A percentile compares a stretch with the other conserved stretches of the same genome.
Conservation (phyloP, 2,113 vertebrate species). For the Vidua chalybeata region DNA sequence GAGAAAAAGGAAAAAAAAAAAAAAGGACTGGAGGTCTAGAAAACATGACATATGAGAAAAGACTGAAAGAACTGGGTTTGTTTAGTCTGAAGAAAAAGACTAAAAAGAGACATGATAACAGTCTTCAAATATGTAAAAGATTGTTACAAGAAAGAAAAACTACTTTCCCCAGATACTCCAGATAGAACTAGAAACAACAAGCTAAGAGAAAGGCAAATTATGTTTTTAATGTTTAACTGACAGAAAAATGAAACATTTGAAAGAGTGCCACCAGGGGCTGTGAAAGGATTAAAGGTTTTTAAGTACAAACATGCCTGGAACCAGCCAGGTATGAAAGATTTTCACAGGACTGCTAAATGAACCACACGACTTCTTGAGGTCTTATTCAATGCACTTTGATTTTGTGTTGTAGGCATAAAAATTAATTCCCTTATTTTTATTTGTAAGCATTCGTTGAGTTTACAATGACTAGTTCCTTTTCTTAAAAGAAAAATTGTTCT, state of each 20-base stretch:
- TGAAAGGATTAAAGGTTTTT: background rate
- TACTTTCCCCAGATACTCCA: background rate
- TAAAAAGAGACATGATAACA: slow-evolving; percentile 49
- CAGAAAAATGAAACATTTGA: background rate
- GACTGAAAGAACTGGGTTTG: slow-evolving; percentile 59
- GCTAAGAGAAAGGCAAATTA: background rate
- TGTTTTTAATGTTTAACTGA: background rate
- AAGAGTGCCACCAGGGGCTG: background rate
- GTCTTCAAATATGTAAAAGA: slow-evolving; percentile 52
- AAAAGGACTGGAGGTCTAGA: background rate
- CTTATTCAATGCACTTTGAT: background rate
- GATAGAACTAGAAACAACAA: slow-evolving; percentile 16
- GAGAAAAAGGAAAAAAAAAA: background rate
- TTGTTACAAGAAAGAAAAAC: slow-evolving; percentile 21
- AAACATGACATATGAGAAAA: slow-evolving; percentile 16
- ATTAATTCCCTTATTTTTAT: background rate
- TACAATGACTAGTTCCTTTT: background rate
- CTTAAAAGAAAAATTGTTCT: background rate
- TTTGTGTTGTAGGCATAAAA: background rate
- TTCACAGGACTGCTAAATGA: background rate
- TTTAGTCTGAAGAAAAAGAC: slow-evolving; percentile 57
- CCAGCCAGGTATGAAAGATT: background rate
- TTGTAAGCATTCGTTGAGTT: background rate
- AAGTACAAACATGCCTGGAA: slow-evolving; percentile 1
- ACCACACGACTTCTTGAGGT: background rate